These are phyloP conservation scores for Polyodon spathula DNA, from an alignment of 2,113 vertebrate genomes.

Conservation along the genomic window DNA sequence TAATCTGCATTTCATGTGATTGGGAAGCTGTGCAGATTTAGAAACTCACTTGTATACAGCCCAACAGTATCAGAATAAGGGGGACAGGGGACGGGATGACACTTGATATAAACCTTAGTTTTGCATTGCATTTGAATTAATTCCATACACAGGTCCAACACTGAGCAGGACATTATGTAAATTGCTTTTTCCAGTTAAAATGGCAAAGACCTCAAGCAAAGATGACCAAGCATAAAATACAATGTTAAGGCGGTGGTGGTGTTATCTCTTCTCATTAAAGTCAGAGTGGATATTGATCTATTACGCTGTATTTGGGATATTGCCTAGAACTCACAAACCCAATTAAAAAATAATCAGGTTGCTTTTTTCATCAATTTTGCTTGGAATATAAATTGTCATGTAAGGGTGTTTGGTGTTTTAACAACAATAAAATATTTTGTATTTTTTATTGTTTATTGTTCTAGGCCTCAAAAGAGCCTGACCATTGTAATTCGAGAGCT, in stretches of 20 bases:
- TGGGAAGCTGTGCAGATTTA: no score
- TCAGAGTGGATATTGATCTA: slow-evolving; percentile 3
- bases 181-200: slow-evolving; percentile 24
- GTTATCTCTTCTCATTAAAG: neutral
- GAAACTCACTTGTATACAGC: no score
- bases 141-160: slow-evolving; percentile 20
- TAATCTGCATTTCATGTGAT: no score
- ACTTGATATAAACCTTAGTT: slow-evolving; percentile 17
- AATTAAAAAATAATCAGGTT: slow-evolving; percentile 12
- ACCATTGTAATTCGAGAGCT: no score
- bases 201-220: slow-evolving; percentile 5
- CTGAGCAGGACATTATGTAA: slow-evolving; percentile 30
- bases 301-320: neutral
- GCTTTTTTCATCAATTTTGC: neutral
- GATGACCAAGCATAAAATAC: neutral
- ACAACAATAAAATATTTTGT: no score
- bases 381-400: neutral
- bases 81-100: slow-evolving; percentile 8
- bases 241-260: slow-evolving; percentile 3
- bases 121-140: slow-evolving; percentile 37
- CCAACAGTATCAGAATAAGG: no score
- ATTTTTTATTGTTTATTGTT: no score
- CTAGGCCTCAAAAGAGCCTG: no score
- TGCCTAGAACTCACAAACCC: neutral
- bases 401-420: no score